Evolutionary conservation across 2,888 invertebrate genomes (phyloP), one percentile per base, ranked within the genome.

Genomic region (Lottia scabra): DNA sequence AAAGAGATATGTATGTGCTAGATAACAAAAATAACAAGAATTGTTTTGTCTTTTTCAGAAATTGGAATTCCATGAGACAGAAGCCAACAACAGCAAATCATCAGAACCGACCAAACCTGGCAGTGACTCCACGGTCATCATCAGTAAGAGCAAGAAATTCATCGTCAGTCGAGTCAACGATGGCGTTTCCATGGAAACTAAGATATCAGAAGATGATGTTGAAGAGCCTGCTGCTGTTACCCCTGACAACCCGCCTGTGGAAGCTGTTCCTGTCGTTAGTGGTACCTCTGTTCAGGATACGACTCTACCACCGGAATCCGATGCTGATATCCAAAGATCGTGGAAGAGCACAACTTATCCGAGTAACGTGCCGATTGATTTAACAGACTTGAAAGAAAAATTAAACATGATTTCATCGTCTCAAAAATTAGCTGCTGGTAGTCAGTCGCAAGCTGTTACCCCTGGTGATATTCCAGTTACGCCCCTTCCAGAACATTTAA

Each of bases 351-450:
- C 76, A 44, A 74, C 76, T 56, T 76, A 80, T 45, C 69, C 76
- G 43, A 74, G 78, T 8, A 79, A 78, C 63, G 83, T 84, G 19
- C 84, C 84, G 19, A 80, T 86, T 26, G 84, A 86, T 72, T 81
- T 86, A 23, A 81, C 79, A 75, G 85, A 84, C 72, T 73, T 86
- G 27, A 80, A 82, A 65, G 83, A 85, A 65, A 85, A 85, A 68
- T 73, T 86, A 27, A 78, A 71, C 63, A 82, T 81, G 68, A 68
- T 84, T 27, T 82, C 83, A 27, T 64, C 74, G n/a, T 69, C 78
- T n/a, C 75, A 75, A 19, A 78, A 78, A 48, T 65, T 63, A 30
- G 70, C 76, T 43, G 65, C 70, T n/a, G 74, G 69, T 6, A 63
- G 64, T 30, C 67, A 63, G 8, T 44, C 70, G 23, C 74, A 67